Evolutionary conservation across 2,113 vertebrate genomes (phyloP).

Genomic region (Neodon shergylaensis): DNA sequence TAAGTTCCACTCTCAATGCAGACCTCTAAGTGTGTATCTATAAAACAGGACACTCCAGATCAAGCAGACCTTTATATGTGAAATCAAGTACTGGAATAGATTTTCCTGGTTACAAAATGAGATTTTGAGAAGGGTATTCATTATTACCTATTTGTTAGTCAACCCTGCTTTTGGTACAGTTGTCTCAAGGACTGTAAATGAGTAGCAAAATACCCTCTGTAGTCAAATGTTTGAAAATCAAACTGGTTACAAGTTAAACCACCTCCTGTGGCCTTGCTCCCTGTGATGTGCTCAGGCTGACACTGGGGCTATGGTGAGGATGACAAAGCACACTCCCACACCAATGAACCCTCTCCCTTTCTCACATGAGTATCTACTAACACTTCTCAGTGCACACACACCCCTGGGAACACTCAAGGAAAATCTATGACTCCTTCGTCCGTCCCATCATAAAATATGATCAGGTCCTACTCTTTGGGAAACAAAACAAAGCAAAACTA

Average conservation of each 20-base stretch:
- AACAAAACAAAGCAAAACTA: neutral
- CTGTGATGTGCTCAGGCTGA: conserved; percentile 35
- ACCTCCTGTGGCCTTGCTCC: neutral
- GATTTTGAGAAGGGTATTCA: conserved; percentile 45
- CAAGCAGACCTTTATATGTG: neutral
- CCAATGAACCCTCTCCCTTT: neutral
- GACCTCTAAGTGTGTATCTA: neutral
- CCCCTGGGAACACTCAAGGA: neutral
- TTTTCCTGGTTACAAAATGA: conserved; percentile 10
- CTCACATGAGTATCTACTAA: neutral
- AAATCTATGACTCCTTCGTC: neutral
- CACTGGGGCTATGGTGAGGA: neutral
- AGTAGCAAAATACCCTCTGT: conserved; percentile 10
- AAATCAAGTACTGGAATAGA: conserved; percentile 39
- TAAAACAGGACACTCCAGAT: neutral
- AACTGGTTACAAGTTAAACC: conserved; percentile 39
- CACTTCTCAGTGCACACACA: neutral
- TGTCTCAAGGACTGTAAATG: conserved; percentile 36
- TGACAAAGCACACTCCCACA: conserved; percentile 36
- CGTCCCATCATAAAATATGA: neutral
- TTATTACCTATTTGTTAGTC: neutral
- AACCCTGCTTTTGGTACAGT: conserved; percentile 38
- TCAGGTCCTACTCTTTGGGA: neutral
- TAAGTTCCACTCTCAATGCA: neutral
- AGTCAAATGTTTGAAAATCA: conserved; percentile 53